phyloP scores from a whole-genome alignment of 2,797 vertebrate species.

The Sebastes cheni region DNA sequence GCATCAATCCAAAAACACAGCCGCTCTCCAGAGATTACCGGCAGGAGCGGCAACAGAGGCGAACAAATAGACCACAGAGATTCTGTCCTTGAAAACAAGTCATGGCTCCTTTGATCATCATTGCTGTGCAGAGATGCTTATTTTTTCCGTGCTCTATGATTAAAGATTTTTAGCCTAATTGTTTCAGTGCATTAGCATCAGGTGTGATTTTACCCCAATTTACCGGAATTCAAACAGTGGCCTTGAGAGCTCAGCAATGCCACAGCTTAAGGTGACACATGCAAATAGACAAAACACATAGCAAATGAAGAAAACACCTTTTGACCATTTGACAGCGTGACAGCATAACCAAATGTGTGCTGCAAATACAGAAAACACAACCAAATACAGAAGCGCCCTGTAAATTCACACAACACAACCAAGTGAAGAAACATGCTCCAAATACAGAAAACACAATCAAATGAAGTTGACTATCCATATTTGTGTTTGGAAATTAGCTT shows the following conservation, averaged over 20 bases:
- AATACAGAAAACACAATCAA: not conserved
- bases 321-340: not conserved
- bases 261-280: not conserved
- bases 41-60: conserved; percentile 53
- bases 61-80: conserved; percentile 80
- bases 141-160: not conserved
- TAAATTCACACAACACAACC: not conserved
- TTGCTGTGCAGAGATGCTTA: conserved; percentile 22
- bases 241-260: not conserved
- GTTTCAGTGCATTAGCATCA: conserved; percentile 14
- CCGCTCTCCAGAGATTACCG: conserved; percentile 73
- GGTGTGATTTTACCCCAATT: conserved; percentile 34
- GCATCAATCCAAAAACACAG: conserved; percentile 75
- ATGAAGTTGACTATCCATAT: not conserved
- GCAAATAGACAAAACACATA: not conserved
- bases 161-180: conserved; percentile 41
- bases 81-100: conserved; percentile 74
- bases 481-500: not conserved
- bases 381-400: not conserved
- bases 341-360: not conserved
- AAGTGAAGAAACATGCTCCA: not conserved
- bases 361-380: not conserved
- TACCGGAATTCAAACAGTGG: not conserved
- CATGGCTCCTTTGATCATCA: conserved; percentile 57
- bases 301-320: not conserved